Percentiles rank a stretch among this genome's conserved stretches.
Conservation (phyloP, 1,140 invertebrate genomes). For the Pogonognathellus flavescens region DNA sequence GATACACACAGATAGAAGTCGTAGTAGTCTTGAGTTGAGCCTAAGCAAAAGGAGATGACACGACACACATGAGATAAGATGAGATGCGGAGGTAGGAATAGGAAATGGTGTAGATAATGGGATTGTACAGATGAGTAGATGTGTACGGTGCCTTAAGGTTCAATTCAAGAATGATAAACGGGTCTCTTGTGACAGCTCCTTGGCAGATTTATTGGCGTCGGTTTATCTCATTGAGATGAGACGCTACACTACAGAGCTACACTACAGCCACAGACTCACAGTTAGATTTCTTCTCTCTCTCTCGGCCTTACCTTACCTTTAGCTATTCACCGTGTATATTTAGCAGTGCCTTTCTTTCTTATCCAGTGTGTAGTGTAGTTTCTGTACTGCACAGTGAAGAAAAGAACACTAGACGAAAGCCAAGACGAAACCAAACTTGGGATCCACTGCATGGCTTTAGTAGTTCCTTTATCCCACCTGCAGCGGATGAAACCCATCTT, state of each 20-base stretch:
- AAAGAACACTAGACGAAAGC: conserved; percentile 29
- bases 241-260: conserved; percentile 19
- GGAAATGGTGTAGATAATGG: conserved; percentile 62
- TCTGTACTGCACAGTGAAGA: background rate
- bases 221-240: conserved; percentile 67
- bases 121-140: conserved; percentile 62
- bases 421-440: conserved; percentile 33
- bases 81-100: conserved; percentile 59
- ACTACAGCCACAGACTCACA: background rate
- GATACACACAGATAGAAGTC: conserved; percentile 11
- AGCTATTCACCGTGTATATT: background rate
- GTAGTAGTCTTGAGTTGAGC: conserved; percentile 38
- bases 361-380: background rate
- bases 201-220: conserved; percentile 66
- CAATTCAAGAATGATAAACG: conserved; percentile 66
- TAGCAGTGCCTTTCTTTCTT: background rate
- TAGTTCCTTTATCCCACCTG: conserved; percentile 56
- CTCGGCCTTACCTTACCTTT: background rate
- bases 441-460: conserved; percentile 43
- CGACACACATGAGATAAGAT: conserved; percentile 58
- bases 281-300: background rate
- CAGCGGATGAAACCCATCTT: conserved; percentile 62
- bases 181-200: conserved; percentile 63
- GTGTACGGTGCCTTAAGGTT: conserved; percentile 64
- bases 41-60: conserved; percentile 57